Conservation (phyloP, 2,113 vertebrate genomes). For the Bos indicus region DNA sequence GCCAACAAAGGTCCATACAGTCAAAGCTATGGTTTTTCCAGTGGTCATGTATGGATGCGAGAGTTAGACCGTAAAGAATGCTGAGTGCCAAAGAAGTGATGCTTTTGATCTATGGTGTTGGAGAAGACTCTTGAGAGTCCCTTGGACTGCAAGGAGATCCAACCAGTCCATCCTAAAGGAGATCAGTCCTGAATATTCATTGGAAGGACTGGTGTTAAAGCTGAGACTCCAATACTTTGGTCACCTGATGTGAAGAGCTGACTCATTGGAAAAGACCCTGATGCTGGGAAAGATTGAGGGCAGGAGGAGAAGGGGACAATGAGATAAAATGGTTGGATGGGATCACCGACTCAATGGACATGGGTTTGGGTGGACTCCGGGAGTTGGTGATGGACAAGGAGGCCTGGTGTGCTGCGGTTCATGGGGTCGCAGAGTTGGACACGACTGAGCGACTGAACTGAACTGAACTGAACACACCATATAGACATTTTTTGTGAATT, state of each 20-base stretch:
- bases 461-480: not conserved
- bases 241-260: not conserved
- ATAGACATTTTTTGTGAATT: not conserved
- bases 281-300: not conserved
- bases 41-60: not conserved
- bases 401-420: rapidly evolving
- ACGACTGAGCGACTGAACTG: rapidly evolving
- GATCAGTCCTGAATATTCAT: not conserved
- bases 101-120: not conserved
- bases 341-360: not conserved
- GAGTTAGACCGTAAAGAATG: not conserved
- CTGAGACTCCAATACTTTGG: not conserved
- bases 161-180: not conserved
- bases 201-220: not conserved
- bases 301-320: not conserved
- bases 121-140: not conserved
- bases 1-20: not conserved
- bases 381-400: not conserved
- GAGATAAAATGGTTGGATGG: not conserved
- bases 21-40: not conserved
- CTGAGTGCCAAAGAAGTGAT: not conserved
- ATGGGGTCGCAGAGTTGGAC: not conserved
- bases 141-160: not conserved
- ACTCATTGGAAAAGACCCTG: not conserved
- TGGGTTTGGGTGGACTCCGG: not conserved